phyloP scores from a whole-genome alignment of 2,888 invertebrate genomes.

The Timema podura region DNA sequence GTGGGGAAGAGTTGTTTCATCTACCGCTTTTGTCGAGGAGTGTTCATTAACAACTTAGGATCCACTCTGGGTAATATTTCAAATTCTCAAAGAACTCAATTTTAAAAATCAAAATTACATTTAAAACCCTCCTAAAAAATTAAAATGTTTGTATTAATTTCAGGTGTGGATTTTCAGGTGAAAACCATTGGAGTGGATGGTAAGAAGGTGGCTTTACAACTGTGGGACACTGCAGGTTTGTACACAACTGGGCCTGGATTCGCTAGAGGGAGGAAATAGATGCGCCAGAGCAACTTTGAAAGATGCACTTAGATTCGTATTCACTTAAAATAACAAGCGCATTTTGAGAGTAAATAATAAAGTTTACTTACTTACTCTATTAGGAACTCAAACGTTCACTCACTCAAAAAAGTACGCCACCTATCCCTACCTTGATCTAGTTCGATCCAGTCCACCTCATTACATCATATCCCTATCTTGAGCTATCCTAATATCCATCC shows the following conservation, averaged over 20 bases:
- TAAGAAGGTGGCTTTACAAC: conserved; percentile 47
- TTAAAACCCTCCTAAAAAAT: background rate
- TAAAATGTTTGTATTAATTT: conserved; percentile 21
- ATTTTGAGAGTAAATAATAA: too few relatives aligned
- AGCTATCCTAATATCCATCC: too few relatives aligned
- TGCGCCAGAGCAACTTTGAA: too few relatives aligned
- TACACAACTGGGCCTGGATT: background rate
- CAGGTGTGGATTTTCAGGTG: conserved; percentile 55
- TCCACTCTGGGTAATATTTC: conserved; percentile 52
- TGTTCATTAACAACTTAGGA: conserved; percentile 51
- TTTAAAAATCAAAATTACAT: background rate
- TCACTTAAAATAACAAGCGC: too few relatives aligned
- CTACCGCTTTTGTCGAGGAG: conserved; percentile 53
- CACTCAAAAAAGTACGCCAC: too few relatives aligned
- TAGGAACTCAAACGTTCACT: too few relatives aligned
- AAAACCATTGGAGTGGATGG: conserved; percentile 52
- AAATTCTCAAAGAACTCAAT: background rate
- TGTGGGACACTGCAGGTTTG: conserved; percentile 58
- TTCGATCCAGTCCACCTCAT: background rate
- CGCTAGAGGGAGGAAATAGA: too few relatives aligned
- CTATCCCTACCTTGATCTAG: background rate
- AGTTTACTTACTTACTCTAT: too few relatives aligned
- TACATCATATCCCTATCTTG: too few relatives aligned
- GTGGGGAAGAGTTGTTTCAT: conserved; percentile 60
- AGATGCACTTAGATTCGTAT: too few relatives aligned